Evolutionary conservation across 2,113 vertebrate species (phyloP), one percentile per base, ranked within the genome.

Genomic region (Lethenteron camtschaticum): DNA sequence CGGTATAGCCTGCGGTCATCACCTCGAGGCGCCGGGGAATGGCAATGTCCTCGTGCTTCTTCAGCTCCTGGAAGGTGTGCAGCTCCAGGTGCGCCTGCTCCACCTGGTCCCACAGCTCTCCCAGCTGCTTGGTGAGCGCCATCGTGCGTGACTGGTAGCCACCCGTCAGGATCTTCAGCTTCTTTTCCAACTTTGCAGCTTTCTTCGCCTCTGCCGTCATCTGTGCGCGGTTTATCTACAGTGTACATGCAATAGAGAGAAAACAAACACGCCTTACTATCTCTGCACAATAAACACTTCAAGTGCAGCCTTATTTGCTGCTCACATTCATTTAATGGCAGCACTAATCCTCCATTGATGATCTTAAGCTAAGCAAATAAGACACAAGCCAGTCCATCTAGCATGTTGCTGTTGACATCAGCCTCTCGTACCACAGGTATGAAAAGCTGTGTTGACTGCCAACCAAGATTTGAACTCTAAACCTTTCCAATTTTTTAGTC

Each of bases 111-210:
- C 86, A 87, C 58, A 89, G 73, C 68, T 90, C 87, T 16, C 84
- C 84, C 70, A 87, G 75, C 70, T 95, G 90, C 73, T 95, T 95
- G 75, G 90, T 86, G 57, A 95, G 87, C 8, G 87, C 88, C 80
- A 92, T 89, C 0, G 90, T 88, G 76, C 88, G 82, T 56, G 88
- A 92, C 76, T 92, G 89, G 73, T 90, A 92, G 10, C 89, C 89
- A 14, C 89, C 90, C 56, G 94, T 83, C 70, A 99, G 77, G 76
- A 99, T 89, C 74, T 99, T 99, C 76, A 99, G 81, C 75, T 95
- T 95, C 79, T 96, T 96, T 79, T 99, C 92, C 85, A 96, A 88
- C 77, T 95, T 95, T 9, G 92, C 94, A 4, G 94, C 94, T 73
- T 88, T 82, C 69, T 91, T 89, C 2, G 94, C 94, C 77, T 99